These are phyloP conservation scores for Brachionus plicatilis DNA, from an alignment of 1,140 invertebrate species.

Conservation along the genomic window DNA sequence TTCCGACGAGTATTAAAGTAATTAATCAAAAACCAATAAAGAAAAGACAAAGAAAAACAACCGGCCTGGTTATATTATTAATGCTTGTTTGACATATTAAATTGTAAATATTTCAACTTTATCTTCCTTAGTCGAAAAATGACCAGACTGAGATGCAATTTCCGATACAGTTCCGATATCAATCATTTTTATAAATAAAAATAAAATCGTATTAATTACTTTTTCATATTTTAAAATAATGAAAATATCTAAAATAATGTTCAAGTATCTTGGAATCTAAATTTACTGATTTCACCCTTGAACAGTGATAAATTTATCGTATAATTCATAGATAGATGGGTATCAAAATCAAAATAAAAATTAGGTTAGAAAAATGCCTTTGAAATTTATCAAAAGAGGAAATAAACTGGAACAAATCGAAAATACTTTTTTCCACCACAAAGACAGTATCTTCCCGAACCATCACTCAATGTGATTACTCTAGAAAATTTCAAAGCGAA, in stretches of 20 bases:
- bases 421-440: neutral
- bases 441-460: neutral
- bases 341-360: neutral
- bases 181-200: neutral
- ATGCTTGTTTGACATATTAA: constrained; percentile 30
- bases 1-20: constrained; percentile 5
- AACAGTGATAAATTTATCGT: neutral
- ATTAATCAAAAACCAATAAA: neutral
- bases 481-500: neutral
- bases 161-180: neutral
- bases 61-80: neutral
- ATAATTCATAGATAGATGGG: neutral
- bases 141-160: neutral
- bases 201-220: neutral
- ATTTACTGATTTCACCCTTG: neutral
- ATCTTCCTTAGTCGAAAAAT: neutral
- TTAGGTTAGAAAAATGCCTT: neutral
- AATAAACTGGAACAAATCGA: neutral
- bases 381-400: constrained; percentile 1
- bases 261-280: neutral
- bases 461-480: neutral
- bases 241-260: neutral
- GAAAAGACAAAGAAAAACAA: neutral
- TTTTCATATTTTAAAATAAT: neutral
- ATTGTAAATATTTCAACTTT: neutral